Evolutionary conservation across 1,140 invertebrate genomes (phyloP), one percentile per base, ranked within the genome.

Genomic region (Drosophila biarmipes): DNA sequence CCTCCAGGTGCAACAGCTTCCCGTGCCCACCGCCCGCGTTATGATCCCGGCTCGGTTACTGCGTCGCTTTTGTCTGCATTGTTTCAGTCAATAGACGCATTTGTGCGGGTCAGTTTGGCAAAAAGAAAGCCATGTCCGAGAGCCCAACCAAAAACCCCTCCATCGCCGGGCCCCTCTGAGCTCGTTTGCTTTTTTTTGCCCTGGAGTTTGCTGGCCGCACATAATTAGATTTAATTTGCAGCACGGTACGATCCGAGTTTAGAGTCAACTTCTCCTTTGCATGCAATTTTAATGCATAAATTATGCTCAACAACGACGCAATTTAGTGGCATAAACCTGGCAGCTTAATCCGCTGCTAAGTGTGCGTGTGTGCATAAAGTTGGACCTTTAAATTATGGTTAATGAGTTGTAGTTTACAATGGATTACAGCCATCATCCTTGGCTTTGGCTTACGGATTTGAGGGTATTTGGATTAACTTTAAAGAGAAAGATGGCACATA

Each of bases 71-170:
- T 82, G 75, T 87, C 69, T 63, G 69, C 82, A 86, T 86, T 87
- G 82, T 86, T 86, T 82, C 61, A 77, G 82, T 86, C 82, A 86
- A 86, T 86, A 78, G 82, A 81, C 82, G 82, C 82, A 86, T 86
- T 86, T 86, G 78, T 86, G 82, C 82, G 82, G 82, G 82, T 87
- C 84, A 86, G 82, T 87, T 86, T 73, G 71, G 62, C 61, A 79
- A 81, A 86, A 75, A 82, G 61, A 86, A 86, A 80, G 73, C 49
- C 31, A 43, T 40, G 15, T 46, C 34, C 52, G 14, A 48, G 21
- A 45, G 8, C 21, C 37, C 49, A 14, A 27, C 5, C 29, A 49
- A 38, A 51, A 63, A 19, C 31, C 27, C 59, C 17, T 35, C 35
- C 12, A 48, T 19, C 34, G 7, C 34, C 12, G 8, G 11, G n/a